A percentile compares a stretch with the other conserved stretches of the same genome.
These are phyloP conservation scores for Pipistrellus pygmaeus DNA, from an alignment of 2,797 vertebrate genomes.

Conservation along the genomic window DNA sequence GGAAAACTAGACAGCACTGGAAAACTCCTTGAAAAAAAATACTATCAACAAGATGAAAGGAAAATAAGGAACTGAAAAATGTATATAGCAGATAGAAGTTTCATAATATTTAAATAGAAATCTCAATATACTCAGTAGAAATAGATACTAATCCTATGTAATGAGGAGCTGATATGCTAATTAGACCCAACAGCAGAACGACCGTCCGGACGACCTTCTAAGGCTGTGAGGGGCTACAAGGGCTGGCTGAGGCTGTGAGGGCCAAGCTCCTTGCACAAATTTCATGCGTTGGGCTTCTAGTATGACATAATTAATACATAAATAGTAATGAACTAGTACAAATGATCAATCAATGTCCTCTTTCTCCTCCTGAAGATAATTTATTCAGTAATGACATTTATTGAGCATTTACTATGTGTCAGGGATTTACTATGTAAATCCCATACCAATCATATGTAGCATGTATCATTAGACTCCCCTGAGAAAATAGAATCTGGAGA, in stretches of 20 bases:
- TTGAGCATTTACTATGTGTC: neutral
- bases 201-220: no score
- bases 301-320: neutral
- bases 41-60: neutral
- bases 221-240: no score
- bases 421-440: neutral
- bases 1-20: neutral
- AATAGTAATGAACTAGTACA: neutral
- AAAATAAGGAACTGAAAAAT: slow-evolving; percentile 29
- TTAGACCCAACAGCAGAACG: no score
- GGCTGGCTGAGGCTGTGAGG: no score
- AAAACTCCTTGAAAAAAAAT: slow-evolving; percentile 42
- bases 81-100: neutral
- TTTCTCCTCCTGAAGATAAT: neutral
- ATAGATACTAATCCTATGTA: neutral
- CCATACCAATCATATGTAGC: neutral
- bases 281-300: no score
- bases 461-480: neutral
- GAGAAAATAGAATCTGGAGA: neutral
- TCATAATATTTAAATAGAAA: slow-evolving; percentile 46
- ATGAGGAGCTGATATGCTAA: no score
- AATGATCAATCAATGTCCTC: neutral
- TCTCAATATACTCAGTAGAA: slow-evolving; percentile 11
- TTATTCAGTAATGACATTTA: slow-evolving; percentile 16
- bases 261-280: no score